These are phyloP conservation scores for Hormaphis cornu DNA, from an alignment of 1,140 invertebrate species.

Conservation along the genomic window DNA sequence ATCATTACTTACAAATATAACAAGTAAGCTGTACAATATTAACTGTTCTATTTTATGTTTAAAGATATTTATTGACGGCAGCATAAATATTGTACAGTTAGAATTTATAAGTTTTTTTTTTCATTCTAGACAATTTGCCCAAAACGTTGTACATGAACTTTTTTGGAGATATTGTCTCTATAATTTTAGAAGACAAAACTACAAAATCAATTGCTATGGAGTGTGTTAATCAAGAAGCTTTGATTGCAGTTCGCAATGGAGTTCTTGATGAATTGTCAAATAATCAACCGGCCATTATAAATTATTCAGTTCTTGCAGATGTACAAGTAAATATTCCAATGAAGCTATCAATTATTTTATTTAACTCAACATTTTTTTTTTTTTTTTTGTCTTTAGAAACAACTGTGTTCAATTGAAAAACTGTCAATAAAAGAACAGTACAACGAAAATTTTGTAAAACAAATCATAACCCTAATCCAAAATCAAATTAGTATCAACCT, in stretches of 20 bases:
- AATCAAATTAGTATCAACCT: conserved; percentile 12
- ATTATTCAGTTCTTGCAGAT: not conserved
- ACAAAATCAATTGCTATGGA: not conserved
- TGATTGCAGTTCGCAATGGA: conserved; percentile 18
- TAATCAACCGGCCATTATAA: not conserved
- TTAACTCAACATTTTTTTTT: not conserved
- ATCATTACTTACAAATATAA: conserved; percentile 8
- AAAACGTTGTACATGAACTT: not conserved
- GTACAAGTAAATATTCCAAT: not conserved
- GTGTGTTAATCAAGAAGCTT: not conserved
- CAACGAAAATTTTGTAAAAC: not conserved
- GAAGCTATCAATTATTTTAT: not conserved
- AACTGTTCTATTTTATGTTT: too few relatives aligned
- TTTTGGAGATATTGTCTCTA: conserved; percentile 3
- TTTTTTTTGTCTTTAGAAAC: conserved; percentile 4
- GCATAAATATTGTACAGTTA: too few relatives aligned
- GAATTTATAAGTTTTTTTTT: not conserved
- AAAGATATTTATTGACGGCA: too few relatives aligned
- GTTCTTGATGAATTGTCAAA: conserved; percentile 1
- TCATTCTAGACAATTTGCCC: not conserved
- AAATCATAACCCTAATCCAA: not conserved
- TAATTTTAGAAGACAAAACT: not conserved
- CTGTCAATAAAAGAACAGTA: not conserved
- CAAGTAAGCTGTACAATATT: not conserved
- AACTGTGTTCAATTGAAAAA: conserved; percentile 6